Percentiles rank a stretch among this genome's conserved stretches.
Evolutionary conservation across 2,113 vertebrate genomes (phyloP).

Genomic region (Leucopsar rothschildi): DNA sequence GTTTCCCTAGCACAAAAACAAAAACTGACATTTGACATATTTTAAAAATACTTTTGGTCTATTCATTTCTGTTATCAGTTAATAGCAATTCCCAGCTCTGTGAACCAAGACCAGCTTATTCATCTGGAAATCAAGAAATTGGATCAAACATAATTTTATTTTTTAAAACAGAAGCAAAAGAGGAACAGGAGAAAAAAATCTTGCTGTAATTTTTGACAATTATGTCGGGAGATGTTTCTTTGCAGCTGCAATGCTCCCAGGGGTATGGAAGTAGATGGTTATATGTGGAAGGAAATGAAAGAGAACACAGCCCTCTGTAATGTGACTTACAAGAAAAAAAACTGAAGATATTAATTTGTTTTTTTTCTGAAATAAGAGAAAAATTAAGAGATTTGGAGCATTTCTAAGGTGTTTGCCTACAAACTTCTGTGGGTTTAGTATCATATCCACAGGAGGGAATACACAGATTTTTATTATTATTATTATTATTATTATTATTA

Average conservation of each 20-base stretch:
- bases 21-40: background rate
- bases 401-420: background rate
- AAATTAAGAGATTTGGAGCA: background rate
- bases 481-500: background rate
- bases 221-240: background rate
- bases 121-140: background rate
- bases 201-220: background rate
- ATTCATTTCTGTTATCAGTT: background rate
- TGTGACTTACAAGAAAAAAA: background rate
- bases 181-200: background rate
- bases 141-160: background rate
- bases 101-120: background rate
- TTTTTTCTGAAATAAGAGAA: background rate
- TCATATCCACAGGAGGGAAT: background rate
- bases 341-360: accelerated
- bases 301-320: background rate
- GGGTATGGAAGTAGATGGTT: background rate
- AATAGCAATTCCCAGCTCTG: background rate
- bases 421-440: background rate
- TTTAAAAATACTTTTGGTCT: background rate
- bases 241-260: background rate
- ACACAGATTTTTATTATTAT: background rate
- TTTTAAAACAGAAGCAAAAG: background rate
- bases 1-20: too few species aligned
- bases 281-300: background rate